A percentile compares a stretch with the other conserved stretches of the same genome.
These are phyloP conservation scores for Agrochola lychnidis DNA, from an alignment of 2,888 invertebrate species.

Conservation along the genomic window DNA sequence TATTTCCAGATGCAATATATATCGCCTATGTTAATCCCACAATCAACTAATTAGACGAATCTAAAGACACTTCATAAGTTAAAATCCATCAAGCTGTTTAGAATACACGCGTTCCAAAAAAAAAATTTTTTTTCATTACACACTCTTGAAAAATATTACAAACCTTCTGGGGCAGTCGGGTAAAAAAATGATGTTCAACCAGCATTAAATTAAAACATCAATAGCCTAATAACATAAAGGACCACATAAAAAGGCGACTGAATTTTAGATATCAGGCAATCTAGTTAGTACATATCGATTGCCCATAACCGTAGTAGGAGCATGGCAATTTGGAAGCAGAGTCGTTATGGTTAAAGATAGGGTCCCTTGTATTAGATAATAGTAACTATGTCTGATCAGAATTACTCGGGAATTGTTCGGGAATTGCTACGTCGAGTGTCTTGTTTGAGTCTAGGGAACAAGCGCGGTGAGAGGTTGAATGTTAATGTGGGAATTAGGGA, in stretches of 20 bases:
- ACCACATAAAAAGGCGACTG: conserved; percentile 35
- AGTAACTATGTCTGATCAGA: conserved; percentile 46
- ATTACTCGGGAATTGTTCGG: conserved; percentile 38
- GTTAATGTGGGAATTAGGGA: conserved; percentile 48
- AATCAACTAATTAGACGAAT: too few species aligned
- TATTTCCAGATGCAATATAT: too few species aligned
- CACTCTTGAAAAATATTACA: too few species aligned
- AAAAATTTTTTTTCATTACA: too few species aligned
- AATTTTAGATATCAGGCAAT: conserved; percentile 32
- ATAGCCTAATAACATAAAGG: neutral
- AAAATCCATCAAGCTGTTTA: too few species aligned
- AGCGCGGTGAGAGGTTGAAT: conserved; percentile 32
- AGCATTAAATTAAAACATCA: neutral
- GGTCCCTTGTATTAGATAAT: conserved; percentile 36
- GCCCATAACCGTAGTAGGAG: conserved; percentile 44
- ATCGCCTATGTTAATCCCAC: too few species aligned
- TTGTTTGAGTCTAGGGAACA: conserved; percentile 43
- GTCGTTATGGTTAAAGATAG: conserved; percentile 50
- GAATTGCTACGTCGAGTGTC: conserved; percentile 35
- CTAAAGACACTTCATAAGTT: too few species aligned
- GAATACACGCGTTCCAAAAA: too few species aligned
- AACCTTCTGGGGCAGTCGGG: too few species aligned
- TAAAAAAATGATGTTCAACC: neutral
- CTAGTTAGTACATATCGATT: conserved; percentile 53
- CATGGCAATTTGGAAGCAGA: conserved; percentile 33